Evolutionary conservation across 2,888 invertebrate genomes (phyloP).

Genomic region (Brenthis hecate): DNA sequence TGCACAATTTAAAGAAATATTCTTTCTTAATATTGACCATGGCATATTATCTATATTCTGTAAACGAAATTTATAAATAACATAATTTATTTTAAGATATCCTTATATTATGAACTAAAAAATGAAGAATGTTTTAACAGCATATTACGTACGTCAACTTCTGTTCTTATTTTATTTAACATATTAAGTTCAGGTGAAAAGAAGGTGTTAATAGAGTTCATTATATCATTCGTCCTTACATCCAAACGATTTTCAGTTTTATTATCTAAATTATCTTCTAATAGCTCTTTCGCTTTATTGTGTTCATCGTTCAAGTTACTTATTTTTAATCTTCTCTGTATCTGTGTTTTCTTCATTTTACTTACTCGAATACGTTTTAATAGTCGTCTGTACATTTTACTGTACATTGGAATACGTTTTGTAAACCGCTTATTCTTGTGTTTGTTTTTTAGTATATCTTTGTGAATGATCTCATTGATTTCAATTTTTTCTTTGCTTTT

Average conservation of each 20-base stretch:
- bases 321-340: neutral
- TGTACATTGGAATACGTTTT: conserved; percentile 1
- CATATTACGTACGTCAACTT: conserved; percentile 11
- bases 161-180: conserved; percentile 9
- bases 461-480: neutral
- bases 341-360: conserved; percentile 1
- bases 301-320: neutral
- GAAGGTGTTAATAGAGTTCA: conserved; percentile 1
- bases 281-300: neutral
- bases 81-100: neutral
- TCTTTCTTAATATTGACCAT: conserved; percentile 43
- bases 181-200: conserved; percentile 13
- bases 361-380: neutral
- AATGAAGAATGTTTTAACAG: neutral
- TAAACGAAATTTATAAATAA: neutral
- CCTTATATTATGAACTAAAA: neutral
- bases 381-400: conserved; percentile 21
- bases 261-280: neutral
- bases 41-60: conserved; percentile 20
- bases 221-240: neutral
- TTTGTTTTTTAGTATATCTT: conserved; percentile 15
- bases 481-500: neutral
- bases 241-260: neutral
- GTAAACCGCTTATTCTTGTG: neutral
- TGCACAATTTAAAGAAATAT: conserved; percentile 34